A percentile compares a stretch with the other conserved stretches of the same genome.
Conservation (phyloP, 1,140 invertebrate species). For the Drosophila malerkotliana region DNA sequence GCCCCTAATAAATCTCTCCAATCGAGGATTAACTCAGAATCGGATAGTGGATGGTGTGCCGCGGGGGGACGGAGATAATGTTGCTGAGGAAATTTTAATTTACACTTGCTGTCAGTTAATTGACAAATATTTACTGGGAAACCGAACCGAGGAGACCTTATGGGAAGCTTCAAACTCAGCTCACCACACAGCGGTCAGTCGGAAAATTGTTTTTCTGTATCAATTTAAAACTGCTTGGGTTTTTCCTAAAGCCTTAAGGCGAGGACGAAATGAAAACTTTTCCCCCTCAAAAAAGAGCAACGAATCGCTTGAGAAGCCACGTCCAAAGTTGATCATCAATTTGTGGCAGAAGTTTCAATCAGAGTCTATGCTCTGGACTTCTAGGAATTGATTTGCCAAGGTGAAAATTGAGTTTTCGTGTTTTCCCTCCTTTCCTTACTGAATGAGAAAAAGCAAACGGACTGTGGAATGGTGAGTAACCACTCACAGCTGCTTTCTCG, state of each 20-base stretch:
- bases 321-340: constrained; percentile 28
- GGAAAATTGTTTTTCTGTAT: neutral
- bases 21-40: constrained; percentile 14
- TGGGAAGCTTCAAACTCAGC: constrained; percentile 4
- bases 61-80: neutral
- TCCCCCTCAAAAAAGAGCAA: constrained; percentile 4
- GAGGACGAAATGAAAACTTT: constrained; percentile 30
- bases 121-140: constrained; percentile 47
- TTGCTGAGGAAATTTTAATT: constrained; percentile 46
- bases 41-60: neutral
- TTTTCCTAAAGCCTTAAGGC: neutral
- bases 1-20: constrained; percentile 62
- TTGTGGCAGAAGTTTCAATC: constrained; percentile 43
- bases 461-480: neutral
- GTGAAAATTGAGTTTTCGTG: constrained; percentile 73
- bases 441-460: neutral
- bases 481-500: constrained; percentile 21
- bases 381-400: constrained; percentile 17
- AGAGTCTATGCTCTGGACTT: constrained; percentile 7
- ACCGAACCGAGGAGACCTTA: constrained; percentile 21
- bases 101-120: constrained; percentile 22
- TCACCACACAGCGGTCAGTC: constrained; percentile 16
- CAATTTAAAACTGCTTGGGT: neutral
- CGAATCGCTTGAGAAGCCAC: neutral
- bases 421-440: constrained; percentile 5